These are phyloP conservation scores for Indicator indicator DNA, from an alignment of 2,113 vertebrate species.

Conservation along the genomic window DNA sequence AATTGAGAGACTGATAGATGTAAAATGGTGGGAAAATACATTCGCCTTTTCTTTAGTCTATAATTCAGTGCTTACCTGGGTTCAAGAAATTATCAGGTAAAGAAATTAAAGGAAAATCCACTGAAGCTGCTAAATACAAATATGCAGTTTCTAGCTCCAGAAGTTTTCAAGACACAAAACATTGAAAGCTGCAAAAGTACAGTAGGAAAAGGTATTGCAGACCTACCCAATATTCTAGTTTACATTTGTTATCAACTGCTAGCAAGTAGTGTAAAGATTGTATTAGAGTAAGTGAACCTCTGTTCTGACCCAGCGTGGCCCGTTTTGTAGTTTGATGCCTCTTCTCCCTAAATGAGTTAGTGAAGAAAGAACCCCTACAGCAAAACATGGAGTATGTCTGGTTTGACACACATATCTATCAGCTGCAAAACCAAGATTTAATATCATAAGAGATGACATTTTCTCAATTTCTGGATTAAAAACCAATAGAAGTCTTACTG, in stretches of 20 bases:
- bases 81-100: background rate
- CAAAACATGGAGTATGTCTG: background rate
- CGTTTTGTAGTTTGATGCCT: background rate
- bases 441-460: background rate
- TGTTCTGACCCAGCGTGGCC: background rate
- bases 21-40: background rate
- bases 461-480: background rate
- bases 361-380: background rate
- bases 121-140: background rate
- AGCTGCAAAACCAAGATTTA: background rate
- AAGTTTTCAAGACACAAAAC: background rate
- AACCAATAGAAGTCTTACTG: background rate
- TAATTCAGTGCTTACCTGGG: background rate
- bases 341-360: background rate
- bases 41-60: background rate
- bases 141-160: background rate
- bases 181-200: fast-evolving
- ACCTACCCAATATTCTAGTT: background rate
- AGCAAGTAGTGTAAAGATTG: background rate
- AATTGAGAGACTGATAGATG: background rate
- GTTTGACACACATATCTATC: background rate
- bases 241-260: background rate
- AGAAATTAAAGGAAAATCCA: background rate
- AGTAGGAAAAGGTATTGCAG: background rate
- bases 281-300: background rate